Percentiles rank a stretch among this genome's conserved stretches.
These are phyloP conservation scores for Jaculus jaculus DNA, from an alignment of 2,113 vertebrate species.

Conservation along the genomic window DNA sequence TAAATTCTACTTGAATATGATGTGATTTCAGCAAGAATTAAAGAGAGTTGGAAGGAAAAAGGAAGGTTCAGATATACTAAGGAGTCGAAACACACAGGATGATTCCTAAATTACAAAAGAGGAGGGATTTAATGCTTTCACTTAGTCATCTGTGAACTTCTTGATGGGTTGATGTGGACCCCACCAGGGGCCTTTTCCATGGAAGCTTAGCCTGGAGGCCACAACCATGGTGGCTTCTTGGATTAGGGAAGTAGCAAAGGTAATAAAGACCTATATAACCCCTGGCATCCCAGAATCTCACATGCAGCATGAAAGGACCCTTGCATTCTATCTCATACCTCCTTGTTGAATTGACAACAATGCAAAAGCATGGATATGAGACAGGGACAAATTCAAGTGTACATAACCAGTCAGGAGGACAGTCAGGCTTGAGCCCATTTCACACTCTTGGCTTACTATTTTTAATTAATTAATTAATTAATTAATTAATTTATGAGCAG, in stretches of 20 bases:
- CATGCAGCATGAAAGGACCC: not conserved
- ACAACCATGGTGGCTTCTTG: not conserved
- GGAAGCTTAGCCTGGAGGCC: not conserved
- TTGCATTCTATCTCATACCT: not conserved
- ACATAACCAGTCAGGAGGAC: not conserved
- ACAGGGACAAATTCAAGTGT: not conserved
- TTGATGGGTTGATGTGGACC: not conserved
- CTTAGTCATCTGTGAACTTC: conserved; percentile 63
- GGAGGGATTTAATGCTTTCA: conserved; percentile 69
- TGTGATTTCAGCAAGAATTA: not conserved
- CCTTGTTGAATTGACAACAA: not conserved
- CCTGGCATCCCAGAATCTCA: not conserved
- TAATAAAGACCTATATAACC: not conserved
- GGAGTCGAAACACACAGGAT: not conserved
- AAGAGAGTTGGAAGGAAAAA: not conserved
- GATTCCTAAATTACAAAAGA: not conserved
- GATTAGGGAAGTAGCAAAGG: not conserved
- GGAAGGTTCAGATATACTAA: not conserved
- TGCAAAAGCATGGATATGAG: not conserved
- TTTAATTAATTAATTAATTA: no score
- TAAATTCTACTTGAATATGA: not conserved
- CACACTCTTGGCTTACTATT: not conserved
- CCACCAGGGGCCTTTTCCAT: not conserved
- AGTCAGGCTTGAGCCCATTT: not conserved
- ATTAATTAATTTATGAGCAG: no score